Conservation (phyloP, 1,140 invertebrate species). For the Samia ricini region DNA sequence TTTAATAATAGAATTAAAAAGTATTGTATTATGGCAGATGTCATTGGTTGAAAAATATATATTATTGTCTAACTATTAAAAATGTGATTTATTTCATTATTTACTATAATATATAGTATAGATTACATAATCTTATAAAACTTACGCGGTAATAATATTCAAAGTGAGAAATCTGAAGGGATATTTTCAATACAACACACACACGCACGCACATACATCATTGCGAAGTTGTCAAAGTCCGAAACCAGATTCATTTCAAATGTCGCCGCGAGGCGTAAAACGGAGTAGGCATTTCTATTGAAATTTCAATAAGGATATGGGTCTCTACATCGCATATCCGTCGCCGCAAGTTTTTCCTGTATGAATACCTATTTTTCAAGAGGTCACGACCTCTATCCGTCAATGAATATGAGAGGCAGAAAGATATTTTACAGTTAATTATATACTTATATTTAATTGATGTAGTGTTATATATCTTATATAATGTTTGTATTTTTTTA, state of each 20-base stretch:
- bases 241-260: slow-evolving; percentile 12
- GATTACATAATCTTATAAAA: background rate
- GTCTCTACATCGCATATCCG: background rate
- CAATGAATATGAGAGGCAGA: background rate
- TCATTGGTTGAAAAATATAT: too few species aligned
- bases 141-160: background rate
- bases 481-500: too few species aligned
- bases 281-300: slow-evolving; percentile 10
- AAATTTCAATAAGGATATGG: slow-evolving; percentile 12
- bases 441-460: too few species aligned
- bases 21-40: too few species aligned
- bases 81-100: too few species aligned
- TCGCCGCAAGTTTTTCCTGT: slow-evolving; percentile 2
- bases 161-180: background rate
- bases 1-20: too few species aligned
- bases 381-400: background rate
- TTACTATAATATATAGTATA: background rate
- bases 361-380: slow-evolving; percentile 4
- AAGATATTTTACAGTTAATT: background rate
- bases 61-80: too few species aligned
- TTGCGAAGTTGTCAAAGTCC: slow-evolving; percentile 14
- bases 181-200: slow-evolving; percentile 14
- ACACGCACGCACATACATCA: background rate
- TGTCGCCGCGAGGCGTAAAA: slow-evolving; percentile 4
- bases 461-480: too few species aligned